Percentiles rank a stretch among this genome's conserved stretches.
phyloP scores from a whole-genome alignment of 2,888 invertebrate species.

The Hydraecia micacea region DNA sequence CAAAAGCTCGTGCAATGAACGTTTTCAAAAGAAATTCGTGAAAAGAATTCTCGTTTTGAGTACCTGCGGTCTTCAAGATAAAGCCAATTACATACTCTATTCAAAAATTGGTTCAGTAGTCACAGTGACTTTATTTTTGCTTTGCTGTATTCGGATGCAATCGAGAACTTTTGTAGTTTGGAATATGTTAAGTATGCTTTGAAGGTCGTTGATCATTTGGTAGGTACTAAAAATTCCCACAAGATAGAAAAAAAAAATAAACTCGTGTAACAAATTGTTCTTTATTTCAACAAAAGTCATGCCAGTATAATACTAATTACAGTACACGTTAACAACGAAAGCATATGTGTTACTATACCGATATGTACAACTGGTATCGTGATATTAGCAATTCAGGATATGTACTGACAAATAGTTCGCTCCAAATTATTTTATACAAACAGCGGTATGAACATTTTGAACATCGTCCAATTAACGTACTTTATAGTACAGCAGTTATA shows the following conservation, averaged over 20 bases:
- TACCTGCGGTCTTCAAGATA: no score
- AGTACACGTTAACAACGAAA: slow-evolving; percentile 82
- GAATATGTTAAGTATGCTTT: background rate
- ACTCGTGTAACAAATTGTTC: slow-evolving; percentile 75
- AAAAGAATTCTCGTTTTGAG: background rate
- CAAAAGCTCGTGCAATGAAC: background rate
- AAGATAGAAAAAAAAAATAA: slow-evolving; percentile 51
- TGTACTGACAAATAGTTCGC: slow-evolving; percentile 57
- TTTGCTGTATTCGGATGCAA: background rate
- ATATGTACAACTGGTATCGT: slow-evolving; percentile 77
- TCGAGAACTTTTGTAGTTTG: background rate
- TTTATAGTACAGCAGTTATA: slow-evolving; percentile 44
- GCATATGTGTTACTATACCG: slow-evolving; percentile 74
- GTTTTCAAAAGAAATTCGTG: background rate
- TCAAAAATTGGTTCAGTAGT: background rate
- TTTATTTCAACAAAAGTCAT: slow-evolving; percentile 83
- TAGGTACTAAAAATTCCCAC: background rate
- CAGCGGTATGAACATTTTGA: slow-evolving; percentile 29
- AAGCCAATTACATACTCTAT: background rate
- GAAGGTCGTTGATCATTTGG: background rate
- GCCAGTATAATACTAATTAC: slow-evolving; percentile 78
- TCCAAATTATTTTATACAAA: slow-evolving; percentile 49
- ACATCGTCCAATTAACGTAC: slow-evolving; percentile 27
- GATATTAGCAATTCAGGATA: slow-evolving; percentile 70
- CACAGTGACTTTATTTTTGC: background rate